Evolutionary conservation across 2,797 vertebrate genomes (phyloP).

Genomic region (Aphelocoma californica): DNA sequence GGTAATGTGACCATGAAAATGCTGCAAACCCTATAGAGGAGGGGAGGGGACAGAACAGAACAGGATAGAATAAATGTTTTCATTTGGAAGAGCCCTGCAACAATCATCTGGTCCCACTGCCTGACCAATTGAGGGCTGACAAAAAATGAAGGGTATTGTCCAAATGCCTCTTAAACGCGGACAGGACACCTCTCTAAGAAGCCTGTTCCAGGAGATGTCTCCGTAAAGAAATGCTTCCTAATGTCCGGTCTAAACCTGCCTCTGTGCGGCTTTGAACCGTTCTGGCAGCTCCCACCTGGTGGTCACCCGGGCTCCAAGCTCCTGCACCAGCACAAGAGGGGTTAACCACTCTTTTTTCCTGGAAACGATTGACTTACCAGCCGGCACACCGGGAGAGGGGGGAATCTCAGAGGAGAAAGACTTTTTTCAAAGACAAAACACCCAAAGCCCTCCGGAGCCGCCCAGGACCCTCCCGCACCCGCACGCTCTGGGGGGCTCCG

Average conservation of each 20-base stretch:
- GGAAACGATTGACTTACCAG: background rate
- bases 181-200: background rate
- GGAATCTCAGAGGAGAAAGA: background rate
- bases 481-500: fast-evolving
- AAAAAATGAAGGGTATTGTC: background rate
- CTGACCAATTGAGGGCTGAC: background rate
- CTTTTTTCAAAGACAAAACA: background rate
- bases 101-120: background rate
- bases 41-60: background rate
- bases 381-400: background rate
- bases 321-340: background rate
- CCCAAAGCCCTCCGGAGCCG: background rate
- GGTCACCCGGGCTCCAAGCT: background rate
- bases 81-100: background rate
- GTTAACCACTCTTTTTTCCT: background rate
- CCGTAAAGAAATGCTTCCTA: background rate
- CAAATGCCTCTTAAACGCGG: background rate
- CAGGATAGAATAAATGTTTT: background rate
- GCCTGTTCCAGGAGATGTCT: background rate
- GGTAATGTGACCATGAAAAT: fast-evolving
- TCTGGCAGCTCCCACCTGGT: background rate
- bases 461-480: background rate
- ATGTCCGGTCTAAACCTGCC: background rate
- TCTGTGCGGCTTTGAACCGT: background rate
- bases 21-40: background rate